These are phyloP conservation scores for Euphydryas editha DNA, from an alignment of 2,888 invertebrate species.

Conservation along the genomic window DNA sequence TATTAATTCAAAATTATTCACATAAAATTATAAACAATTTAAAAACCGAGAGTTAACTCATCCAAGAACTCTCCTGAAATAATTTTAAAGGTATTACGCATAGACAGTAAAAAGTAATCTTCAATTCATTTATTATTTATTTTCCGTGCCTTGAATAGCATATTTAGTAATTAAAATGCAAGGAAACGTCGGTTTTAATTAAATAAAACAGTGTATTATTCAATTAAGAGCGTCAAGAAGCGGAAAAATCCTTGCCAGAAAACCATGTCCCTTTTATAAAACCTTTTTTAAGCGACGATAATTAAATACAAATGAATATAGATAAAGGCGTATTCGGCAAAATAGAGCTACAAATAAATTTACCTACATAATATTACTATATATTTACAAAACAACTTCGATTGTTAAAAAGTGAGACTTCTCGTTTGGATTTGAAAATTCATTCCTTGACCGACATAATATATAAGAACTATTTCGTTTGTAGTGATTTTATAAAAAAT, in stretches of 20 bases:
- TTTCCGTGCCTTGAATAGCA: conserved; percentile 30
- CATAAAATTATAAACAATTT: too few species aligned
- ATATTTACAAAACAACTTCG: too few species aligned
- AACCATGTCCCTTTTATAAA: not conserved
- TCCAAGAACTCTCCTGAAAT: not conserved
- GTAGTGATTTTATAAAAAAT: too few species aligned
- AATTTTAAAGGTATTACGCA: conserved; percentile 5
- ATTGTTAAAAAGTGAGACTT: too few species aligned
- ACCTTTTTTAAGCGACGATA: not conserved
- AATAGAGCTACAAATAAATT: not conserved
- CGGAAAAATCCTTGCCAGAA: conserved; percentile 13
- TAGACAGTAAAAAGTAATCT: conserved; percentile 24
- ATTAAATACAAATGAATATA: not conserved
- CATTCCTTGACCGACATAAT: too few species aligned
- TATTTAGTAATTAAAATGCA: conserved; percentile 34
- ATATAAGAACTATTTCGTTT: too few species aligned
- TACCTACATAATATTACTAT: not conserved
- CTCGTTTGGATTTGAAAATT: too few species aligned
- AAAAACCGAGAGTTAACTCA: too few species aligned
- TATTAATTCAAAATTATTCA: too few species aligned
- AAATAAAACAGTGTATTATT: conserved; percentile 29
- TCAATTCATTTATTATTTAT: conserved; percentile 30
- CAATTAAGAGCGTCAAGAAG: conserved; percentile 29
- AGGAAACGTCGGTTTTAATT: conserved; percentile 33
- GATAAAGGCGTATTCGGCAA: not conserved